Evolutionary conservation across 2,113 vertebrate genomes (phyloP), one percentile per base, ranked within the genome.

Genomic region (Macrotis lagotis): DNA sequence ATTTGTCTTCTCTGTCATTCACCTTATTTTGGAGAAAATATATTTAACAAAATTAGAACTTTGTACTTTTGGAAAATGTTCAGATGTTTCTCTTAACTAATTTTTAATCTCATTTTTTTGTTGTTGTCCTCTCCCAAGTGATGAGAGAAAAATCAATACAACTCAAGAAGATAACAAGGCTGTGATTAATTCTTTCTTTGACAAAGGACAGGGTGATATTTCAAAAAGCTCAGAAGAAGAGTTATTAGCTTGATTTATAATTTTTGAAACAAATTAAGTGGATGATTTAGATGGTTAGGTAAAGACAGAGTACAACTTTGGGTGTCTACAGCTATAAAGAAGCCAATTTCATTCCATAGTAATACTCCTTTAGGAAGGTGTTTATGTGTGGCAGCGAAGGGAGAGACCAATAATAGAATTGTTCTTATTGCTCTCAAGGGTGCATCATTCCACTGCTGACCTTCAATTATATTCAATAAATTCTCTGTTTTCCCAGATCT

Each of bases 1-100:
- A 97, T 97, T 98, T 97, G 95, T 95, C 52, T 97, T 96, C 37
- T 97, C 95, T 92, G 11, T 95, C 91, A 94, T 97, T 97, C 55
- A 94, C 90, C 90, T 94, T 98, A 96, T 22, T 94, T 95, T 83
- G 95, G 37, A 95, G 97, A 98, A 94, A 96, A 25, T 74, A 19
- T 92, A 96, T 94, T 91, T 93, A 97, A 94, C 51, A 93, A n/a
- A 97, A 88, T 96, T 53, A 49, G 50, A 53, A 90, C 91, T 11
- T 94, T 93, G 93, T 96, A 91, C 74, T 94, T 94, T 95, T 97
- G 92, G 88, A 97, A 96, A 95, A 89, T 19, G n/a, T 96, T 95
- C 98, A 97, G 96, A 98, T 96, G 95, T 93, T 97, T 90, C 55
- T 91, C 66, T 97, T 97, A 97, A 96, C 98, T 96, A 97, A 98